Evolutionary conservation across 2,888 invertebrate genomes (phyloP).

Genomic region (Malthinus seriepunctatus): DNA sequence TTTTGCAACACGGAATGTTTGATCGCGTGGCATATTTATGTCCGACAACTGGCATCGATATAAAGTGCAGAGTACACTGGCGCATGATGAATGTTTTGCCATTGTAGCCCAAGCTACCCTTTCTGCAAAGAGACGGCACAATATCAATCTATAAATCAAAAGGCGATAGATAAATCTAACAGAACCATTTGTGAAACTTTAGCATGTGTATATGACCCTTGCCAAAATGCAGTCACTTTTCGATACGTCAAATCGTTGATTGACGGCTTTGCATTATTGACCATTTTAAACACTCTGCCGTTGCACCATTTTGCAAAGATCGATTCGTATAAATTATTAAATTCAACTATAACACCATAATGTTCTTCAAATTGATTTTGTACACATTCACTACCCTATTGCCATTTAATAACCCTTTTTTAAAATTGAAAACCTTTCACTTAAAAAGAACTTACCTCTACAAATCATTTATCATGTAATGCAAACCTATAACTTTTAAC

Average conservation of each 20-base stretch:
- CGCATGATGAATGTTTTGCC: constrained; percentile 49
- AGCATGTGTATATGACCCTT: constrained; percentile 37
- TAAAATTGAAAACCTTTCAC: too few species aligned
- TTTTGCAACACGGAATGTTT: constrained; percentile 43
- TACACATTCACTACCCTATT: background rate
- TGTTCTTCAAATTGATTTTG: constrained; percentile 8
- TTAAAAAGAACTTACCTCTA: too few species aligned
- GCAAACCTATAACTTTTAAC: too few species aligned
- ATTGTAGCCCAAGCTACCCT: constrained; percentile 48
- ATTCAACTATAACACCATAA: constrained; percentile 16
- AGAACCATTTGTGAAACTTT: constrained; percentile 45
- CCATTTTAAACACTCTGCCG: constrained; percentile 19
- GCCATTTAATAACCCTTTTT: too few species aligned
- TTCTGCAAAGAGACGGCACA: constrained; percentile 51
- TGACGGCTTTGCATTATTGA: constrained; percentile 38
- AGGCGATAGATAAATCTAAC: constrained; percentile 52
- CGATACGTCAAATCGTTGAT: constrained; percentile 35
- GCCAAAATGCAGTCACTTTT: constrained; percentile 38
- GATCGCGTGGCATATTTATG: constrained; percentile 54
- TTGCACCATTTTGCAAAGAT: constrained; percentile 30
- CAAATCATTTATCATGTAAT: too few species aligned
- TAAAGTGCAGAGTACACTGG: constrained; percentile 43
- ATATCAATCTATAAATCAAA: constrained; percentile 55
- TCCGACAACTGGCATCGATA: constrained; percentile 50
- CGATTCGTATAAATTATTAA: constrained; percentile 36